Percentiles rank a stretch among this genome's conserved stretches.
Evolutionary conservation across 2,888 invertebrate species (phyloP).

Genomic region (Elmis aenea): DNA sequence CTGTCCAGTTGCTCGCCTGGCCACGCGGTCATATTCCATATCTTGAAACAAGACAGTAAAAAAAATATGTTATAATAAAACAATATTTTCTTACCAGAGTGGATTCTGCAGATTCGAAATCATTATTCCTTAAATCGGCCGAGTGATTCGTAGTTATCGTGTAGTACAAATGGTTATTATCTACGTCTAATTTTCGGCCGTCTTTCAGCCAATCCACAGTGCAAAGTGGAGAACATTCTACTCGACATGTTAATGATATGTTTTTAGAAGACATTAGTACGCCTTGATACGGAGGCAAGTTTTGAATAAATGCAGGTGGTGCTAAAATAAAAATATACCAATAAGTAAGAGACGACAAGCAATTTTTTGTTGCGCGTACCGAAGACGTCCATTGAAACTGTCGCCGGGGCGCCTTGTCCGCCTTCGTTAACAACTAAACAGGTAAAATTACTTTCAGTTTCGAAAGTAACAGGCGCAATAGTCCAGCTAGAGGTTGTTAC

Average conservation of each 20-base stretch:
- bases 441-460: slow-evolving; percentile 84
- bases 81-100: slow-evolving; percentile 74
- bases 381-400: slow-evolving; percentile 64
- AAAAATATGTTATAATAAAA: too few species aligned
- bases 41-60: too few species aligned
- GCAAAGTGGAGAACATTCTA: slow-evolving; percentile 86
- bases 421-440: slow-evolving; percentile 83
- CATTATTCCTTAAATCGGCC: slow-evolving; percentile 73
- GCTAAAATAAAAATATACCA: slow-evolving; percentile 52
- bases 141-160: slow-evolving; percentile 62
- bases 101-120: slow-evolving; percentile 86
- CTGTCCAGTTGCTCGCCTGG: slow-evolving; percentile 72
- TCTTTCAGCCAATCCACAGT: slow-evolving; percentile 81
- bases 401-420: slow-evolving; percentile 68
- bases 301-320: slow-evolving; percentile 82
- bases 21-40: slow-evolving; percentile 86
- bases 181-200: slow-evolving; percentile 60
- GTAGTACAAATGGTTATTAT: slow-evolving; percentile 59
- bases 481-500: slow-evolving; percentile 72
- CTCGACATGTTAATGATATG: slow-evolving; percentile 72
- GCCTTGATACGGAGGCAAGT: slow-evolving; percentile 77
- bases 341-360: too few species aligned
- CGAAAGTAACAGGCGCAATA: slow-evolving; percentile 77
- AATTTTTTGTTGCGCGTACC: slow-evolving; percentile 47
- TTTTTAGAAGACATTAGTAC: slow-evolving; percentile 67